Conservation (phyloP, 2,797 vertebrate genomes). For the Phrynocephalus vlangalii region DNA sequence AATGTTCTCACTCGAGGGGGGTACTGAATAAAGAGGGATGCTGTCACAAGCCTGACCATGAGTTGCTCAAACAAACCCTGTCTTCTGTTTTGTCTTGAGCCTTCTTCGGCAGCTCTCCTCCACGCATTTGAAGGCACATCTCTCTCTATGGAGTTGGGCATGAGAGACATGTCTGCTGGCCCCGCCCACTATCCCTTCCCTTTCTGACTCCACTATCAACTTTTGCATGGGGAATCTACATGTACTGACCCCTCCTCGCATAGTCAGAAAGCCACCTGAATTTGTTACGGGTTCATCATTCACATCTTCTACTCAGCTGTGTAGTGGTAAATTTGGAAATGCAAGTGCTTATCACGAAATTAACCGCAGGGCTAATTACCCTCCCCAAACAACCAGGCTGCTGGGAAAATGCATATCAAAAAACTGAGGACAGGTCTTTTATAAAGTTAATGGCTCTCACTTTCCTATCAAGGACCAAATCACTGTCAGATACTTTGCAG, state of each 20-base stretch:
- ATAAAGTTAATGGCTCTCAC: no score
- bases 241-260: background rate
- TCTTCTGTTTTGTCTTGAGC: background rate
- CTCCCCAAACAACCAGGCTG: no score
- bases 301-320: no score
- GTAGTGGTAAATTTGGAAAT: no score
- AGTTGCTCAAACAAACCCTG: background rate
- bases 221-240: background rate
- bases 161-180: background rate
- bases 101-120: background rate
- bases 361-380: no score
- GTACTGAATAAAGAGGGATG: background rate
- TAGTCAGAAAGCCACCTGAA: background rate
- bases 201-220: background rate
- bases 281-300: background rate
- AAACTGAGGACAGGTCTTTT: no score
- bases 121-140: background rate
- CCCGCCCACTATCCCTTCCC: background rate
- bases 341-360: no score
- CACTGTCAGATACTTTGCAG: no score
- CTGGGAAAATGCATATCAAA: no score
- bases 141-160: background rate
- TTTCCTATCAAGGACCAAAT: no score
- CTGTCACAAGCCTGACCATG: background rate
- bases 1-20: background rate